Percentiles rank a stretch among this genome's conserved stretches.
Evolutionary conservation across 53 echinoderm and acorn worm species (phyloP).

Genomic region (Hippasteria phrygiana): DNA sequence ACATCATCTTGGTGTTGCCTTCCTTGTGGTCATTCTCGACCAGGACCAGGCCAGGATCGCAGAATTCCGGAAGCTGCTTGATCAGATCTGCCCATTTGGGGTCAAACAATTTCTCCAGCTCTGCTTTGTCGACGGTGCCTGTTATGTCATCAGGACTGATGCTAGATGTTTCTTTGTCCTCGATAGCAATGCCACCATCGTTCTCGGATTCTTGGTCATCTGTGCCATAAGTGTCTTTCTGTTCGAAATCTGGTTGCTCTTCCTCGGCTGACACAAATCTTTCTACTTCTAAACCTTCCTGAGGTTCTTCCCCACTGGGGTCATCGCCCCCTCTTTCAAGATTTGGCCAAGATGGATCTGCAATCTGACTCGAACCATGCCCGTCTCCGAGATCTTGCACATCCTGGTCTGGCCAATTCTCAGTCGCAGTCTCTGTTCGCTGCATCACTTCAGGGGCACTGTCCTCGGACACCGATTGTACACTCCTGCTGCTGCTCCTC

Average conservation of each 20-base stretch:
- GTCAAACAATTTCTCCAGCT: conserved; percentile 37
- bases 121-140: background rate
- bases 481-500: background rate
- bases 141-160: background rate
- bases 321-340: background rate
- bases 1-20: conserved; percentile 21
- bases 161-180: background rate
- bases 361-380: background rate
- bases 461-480: too few species aligned
- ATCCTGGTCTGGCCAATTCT: background rate
- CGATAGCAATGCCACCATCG: background rate
- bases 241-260: background rate
- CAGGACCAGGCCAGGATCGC: conserved; percentile 30
- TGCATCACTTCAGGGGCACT: background rate
- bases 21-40: conserved; percentile 45
- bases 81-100: conserved; percentile 37
- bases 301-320: background rate
- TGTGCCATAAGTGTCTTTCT: background rate
- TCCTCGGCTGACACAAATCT: background rate
- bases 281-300: background rate
- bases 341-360: background rate
- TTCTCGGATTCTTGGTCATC: background rate
- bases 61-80: conserved; percentile 29
- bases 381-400: background rate
- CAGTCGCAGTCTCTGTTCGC: background rate